Conservation (phyloP, 2,888 invertebrate species). For the Scaptomyza cyrtandrae region DNA sequence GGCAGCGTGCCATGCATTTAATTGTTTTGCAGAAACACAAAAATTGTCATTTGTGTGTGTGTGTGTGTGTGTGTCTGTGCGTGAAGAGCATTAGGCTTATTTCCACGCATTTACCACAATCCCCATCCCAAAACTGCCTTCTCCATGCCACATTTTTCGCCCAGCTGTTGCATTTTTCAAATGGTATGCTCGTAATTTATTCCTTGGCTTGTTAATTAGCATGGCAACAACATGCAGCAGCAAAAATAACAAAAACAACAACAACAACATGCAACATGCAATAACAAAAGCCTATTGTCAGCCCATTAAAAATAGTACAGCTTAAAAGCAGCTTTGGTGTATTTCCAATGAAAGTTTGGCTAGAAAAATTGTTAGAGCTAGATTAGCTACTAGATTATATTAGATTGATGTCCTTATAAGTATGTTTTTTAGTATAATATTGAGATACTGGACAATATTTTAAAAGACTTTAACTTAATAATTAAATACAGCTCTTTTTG, state of each 20-base stretch:
- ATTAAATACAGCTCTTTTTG: too few relatives aligned
- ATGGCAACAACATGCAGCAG: constrained; percentile 37
- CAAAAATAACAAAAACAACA: neutral
- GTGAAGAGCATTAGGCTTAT: constrained; percentile 1
- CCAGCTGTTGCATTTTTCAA: constrained; percentile 55
- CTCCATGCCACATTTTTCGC: neutral
- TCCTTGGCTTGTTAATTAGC: constrained; percentile 69
- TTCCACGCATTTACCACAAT: neutral
- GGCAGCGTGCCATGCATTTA: constrained; percentile 59
- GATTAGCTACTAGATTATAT: too few relatives aligned
- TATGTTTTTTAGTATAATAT: too few relatives aligned
- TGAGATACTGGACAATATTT: too few relatives aligned
- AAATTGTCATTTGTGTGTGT: neutral
- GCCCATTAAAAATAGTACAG: constrained; percentile 8
- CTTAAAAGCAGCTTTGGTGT: constrained; percentile 18
- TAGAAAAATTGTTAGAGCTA: neutral
- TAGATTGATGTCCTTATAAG: too few relatives aligned
- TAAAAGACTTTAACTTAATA: too few relatives aligned
- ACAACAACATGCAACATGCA: neutral
- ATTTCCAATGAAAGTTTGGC: constrained; percentile 9
- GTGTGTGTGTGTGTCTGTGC: neutral
- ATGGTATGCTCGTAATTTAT: constrained; percentile 63
- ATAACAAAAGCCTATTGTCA: constrained; percentile 10
- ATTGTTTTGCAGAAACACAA: constrained; percentile 56
- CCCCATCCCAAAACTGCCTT: neutral